Percentiles rank a stretch among this genome's conserved stretches.
phyloP scores from a whole-genome alignment of 2,113 vertebrate species.

The Sula dactylatra region DNA sequence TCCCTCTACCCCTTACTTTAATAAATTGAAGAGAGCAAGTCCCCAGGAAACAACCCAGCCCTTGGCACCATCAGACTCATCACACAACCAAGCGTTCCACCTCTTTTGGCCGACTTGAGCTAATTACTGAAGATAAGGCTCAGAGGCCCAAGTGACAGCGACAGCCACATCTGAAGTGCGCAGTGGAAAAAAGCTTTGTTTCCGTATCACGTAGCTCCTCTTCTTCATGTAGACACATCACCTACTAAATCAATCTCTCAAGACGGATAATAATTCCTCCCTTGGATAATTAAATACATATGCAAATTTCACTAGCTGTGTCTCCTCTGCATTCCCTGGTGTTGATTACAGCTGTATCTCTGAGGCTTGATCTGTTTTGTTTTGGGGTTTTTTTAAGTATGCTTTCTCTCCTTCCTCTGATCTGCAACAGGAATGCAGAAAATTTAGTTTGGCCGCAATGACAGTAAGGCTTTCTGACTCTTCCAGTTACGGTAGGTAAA shows the following conservation, averaged over 20 bases:
- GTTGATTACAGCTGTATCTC: background rate
- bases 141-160: background rate
- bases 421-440: background rate
- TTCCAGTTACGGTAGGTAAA: background rate
- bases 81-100: background rate
- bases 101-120: background rate
- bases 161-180: background rate
- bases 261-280: background rate
- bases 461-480: background rate
- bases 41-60: background rate
- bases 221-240: background rate
- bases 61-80: background rate
- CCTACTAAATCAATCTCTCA: background rate
- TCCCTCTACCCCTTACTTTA: background rate
- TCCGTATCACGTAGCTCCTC: fast-evolving
- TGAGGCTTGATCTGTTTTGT: background rate
- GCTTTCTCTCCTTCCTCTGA: background rate
- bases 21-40: background rate
- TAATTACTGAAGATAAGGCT: background rate
- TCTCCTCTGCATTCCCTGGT: background rate
- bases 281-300: background rate
- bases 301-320: background rate
- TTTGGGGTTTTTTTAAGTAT: background rate
- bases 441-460: background rate
- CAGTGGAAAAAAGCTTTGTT: background rate